Base-by-base conservation (phyloP, 2,888 invertebrate genomes). In the Synergus gifuensis region DNA sequence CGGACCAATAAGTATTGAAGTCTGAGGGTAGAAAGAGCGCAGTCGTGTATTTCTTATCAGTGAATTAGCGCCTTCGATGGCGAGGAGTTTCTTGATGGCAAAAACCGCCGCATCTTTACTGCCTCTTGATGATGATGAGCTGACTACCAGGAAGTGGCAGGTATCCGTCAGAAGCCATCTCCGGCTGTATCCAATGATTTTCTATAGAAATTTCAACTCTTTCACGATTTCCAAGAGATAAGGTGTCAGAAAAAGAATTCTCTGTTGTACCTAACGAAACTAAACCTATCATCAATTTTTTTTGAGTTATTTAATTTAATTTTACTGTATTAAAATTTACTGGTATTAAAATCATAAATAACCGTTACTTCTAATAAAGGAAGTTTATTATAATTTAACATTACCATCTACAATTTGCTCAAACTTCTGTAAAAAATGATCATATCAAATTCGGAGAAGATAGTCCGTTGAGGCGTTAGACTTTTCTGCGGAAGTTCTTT, bases 21-120 rank as follows among this genome's bases (percentile, higher is more conserved):
- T 82, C 77, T 49, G 78, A 85, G 83, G 80, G 82, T 79, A 64
- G 82, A 83, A 83, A 82, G 79, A 83, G 84, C 77, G 76, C 81
- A 86, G 81, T 83, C 85, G 88, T 88, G 87, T 87, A 85, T 89
- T 90, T 88, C 90, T 91, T 91, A 91, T 91, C 91, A 88, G 90
- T 89, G 88, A 90, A 91, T 90, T 89, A 90, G 89, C 88, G 86
- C 86, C 85, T 83, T 81, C 83, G 87, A 79, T 81, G 84, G 82
- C 76, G 82, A 82, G 76, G 83, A 82, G 76, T 82, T 81, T 84
- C 80, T 83, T 85, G 85, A 84, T 85, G 83, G 85, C 82, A 79
- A 83, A 80, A 79, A 78, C 84, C 85, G 82, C 85, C 81, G 78
- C 49, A 73, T 81, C 84, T 81, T 73, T 79, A 82, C 81, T 77